Evolutionary conservation across 53 echinoderm and acorn worm species (phyloP).

Genomic region (Echinometra lucunter): DNA sequence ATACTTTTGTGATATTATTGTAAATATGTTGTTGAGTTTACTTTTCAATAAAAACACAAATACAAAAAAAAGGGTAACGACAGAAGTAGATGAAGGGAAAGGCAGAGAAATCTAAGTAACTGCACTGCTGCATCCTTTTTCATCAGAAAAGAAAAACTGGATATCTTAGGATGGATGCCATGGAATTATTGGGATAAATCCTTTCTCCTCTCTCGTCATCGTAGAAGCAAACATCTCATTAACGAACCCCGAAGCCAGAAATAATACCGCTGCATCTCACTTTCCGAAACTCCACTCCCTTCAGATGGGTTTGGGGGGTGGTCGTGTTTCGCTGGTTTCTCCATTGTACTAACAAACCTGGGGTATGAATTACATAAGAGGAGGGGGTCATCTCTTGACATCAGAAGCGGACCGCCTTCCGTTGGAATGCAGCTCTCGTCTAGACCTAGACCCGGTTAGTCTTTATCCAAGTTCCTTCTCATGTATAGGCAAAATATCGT

Average conservation of each 20-base stretch:
- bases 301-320: not conserved
- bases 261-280: not conserved
- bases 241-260: not conserved
- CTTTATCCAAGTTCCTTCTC: not conserved
- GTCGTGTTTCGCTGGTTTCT: slow-evolving; percentile 3
- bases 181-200: not conserved
- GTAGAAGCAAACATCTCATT: slow-evolving; percentile 13
- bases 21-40: too few species aligned
- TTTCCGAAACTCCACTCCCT: slow-evolving; percentile 8
- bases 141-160: not conserved
- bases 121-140: not conserved
- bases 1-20: too few species aligned
- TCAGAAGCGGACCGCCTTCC: slow-evolving; percentile 40
- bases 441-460: not conserved
- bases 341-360: slow-evolving; percentile 40
- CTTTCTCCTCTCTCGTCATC: not conserved
- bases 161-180: not conserved
- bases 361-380: slow-evolving; percentile 49
- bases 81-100: not conserved
- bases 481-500: not conserved
- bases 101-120: not conserved
- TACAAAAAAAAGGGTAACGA: too few species aligned
- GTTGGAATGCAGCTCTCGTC: slow-evolving; percentile 34
- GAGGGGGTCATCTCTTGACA: slow-evolving; percentile 21
- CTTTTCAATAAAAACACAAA: too few species aligned